These are phyloP conservation scores for Cephalophus harveyi DNA, from an alignment of 2,113 vertebrate species.

Conservation along the genomic window DNA sequence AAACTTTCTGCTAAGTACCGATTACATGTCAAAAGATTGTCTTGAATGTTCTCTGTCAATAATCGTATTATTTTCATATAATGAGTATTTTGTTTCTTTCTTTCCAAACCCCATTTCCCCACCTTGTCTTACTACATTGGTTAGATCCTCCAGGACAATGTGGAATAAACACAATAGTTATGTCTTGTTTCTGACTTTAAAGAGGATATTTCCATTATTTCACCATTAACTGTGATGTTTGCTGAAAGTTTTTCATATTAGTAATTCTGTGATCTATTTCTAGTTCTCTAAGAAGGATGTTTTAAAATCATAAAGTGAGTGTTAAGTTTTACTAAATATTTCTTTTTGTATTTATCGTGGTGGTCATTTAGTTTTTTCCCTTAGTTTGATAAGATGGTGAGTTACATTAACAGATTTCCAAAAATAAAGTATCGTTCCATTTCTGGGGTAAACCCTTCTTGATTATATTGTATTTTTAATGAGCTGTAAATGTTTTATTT, in stretches of 20 bases:
- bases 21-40: neutral
- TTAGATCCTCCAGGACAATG: neutral
- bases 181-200: constrained; percentile 11
- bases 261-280: neutral
- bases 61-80: neutral
- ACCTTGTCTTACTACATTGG: neutral
- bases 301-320: constrained; percentile 8
- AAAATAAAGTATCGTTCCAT: neutral
- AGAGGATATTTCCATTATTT: neutral
- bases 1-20: neutral
- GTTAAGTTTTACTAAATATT: neutral
- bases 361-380: neutral
- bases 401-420: neutral
- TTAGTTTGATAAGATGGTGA: neutral
- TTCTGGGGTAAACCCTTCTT: constrained; percentile 3
- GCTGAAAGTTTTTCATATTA: neutral
- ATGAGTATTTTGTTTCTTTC: neutral
- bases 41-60: neutral
- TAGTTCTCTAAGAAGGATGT: neutral
- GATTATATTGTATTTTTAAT: neutral
- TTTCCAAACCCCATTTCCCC: neutral
- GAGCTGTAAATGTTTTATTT: neutral
- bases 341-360: neutral
- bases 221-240: neutral
- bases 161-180: neutral